phyloP scores from a whole-genome alignment of 2,797 vertebrate species.

The Glossophaga mutica region DNA sequence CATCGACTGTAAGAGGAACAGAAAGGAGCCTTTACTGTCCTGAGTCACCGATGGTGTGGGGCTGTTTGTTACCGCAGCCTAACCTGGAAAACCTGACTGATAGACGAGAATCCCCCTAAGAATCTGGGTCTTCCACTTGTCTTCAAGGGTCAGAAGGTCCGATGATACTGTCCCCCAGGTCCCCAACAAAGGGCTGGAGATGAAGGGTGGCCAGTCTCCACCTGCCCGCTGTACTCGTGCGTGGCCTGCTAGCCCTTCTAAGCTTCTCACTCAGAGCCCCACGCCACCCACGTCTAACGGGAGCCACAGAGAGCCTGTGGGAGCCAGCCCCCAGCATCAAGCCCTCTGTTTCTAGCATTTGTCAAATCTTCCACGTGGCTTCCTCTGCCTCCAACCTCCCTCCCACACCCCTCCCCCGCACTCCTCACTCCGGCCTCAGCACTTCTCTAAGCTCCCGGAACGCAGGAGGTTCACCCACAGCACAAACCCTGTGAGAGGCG shows the following conservation, averaged over 20 bases:
- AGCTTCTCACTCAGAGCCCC: not conserved
- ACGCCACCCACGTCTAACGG: fast-evolving
- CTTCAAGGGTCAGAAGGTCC: not conserved
- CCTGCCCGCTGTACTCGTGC: not conserved
- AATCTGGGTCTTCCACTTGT: not conserved
- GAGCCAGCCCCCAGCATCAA: too few species aligned
- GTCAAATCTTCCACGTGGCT: fast-evolving
- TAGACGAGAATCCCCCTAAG: not conserved
- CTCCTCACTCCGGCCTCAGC: not conserved
- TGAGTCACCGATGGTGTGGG: not conserved
- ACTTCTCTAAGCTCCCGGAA: fast-evolving
- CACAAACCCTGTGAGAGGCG: not conserved
- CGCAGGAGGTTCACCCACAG: not conserved
- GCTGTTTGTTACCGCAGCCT: not conserved
- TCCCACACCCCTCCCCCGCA: fast-evolving
- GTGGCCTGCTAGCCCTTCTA: not conserved
- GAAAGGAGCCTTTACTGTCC: not conserved
- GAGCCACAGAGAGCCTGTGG: not conserved
- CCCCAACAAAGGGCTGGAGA: not conserved
- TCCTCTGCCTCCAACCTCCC: too few species aligned
- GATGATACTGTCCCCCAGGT: not conserved
- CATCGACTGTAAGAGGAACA: fast-evolving
- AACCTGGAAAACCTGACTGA: not conserved
- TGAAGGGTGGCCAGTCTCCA: not conserved
- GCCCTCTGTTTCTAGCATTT: not conserved